A percentile compares a stretch with the other conserved stretches of the same genome.
Conservation (phyloP, 1,140 invertebrate species). For the Metopolophium dirhodum region DNA sequence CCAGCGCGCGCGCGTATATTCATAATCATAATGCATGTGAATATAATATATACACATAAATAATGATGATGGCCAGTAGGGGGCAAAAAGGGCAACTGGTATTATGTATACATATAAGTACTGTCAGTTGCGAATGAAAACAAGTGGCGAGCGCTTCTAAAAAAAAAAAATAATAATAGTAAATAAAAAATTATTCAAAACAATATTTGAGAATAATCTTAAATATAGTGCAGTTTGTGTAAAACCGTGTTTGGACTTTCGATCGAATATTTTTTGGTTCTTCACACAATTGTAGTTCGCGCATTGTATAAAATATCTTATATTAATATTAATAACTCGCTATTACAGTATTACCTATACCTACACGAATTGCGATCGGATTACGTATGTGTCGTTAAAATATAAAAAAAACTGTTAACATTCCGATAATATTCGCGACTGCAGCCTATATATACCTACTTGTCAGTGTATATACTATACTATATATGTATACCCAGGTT, state of each 20-base stretch:
- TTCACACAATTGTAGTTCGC: neutral
- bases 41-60: neutral
- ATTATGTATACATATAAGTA: neutral
- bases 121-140: constrained; percentile 29
- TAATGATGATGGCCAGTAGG: constrained; percentile 37
- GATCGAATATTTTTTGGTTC: neutral
- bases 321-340: neutral
- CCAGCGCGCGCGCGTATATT: constrained; percentile 2
- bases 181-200: constrained; percentile 7
- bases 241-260: neutral
- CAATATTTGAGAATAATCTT: neutral
- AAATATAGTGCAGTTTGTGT: neutral
- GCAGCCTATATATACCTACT: neutral
- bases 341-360: neutral
- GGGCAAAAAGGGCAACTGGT: constrained; percentile 56
- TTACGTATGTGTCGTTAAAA: neutral
- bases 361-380: neutral
- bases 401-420: too few relatives aligned
- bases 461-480: neutral
- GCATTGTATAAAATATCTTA: neutral
- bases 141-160: constrained; percentile 31
- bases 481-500: neutral
- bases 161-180: neutral
- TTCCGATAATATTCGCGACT: neutral
- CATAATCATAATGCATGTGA: neutral